Conservation (phyloP, 2,888 invertebrate species). For the Eumerus sabulonum region DNA sequence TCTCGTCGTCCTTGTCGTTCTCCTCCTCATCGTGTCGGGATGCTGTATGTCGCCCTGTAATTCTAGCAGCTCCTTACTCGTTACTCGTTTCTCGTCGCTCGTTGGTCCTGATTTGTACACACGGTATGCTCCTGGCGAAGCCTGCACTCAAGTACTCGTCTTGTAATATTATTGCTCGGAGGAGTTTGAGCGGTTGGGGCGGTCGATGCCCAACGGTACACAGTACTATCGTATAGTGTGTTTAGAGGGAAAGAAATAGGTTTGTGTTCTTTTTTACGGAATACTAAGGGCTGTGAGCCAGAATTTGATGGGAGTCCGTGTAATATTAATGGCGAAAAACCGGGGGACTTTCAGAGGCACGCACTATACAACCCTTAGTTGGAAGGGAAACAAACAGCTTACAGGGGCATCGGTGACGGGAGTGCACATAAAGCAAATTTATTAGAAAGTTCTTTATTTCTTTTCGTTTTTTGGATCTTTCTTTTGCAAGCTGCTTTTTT, state of each 20-base stretch:
- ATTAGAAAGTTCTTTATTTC: constrained; percentile 76
- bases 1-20: no score
- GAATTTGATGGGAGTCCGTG: constrained; percentile 73
- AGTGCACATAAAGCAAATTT: constrained; percentile 78
- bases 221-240: constrained; percentile 50
- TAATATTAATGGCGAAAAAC: constrained; percentile 76
- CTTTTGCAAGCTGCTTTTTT: constrained; percentile 63
- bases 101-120: constrained; percentile 8
- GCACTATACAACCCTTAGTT: constrained; percentile 55
- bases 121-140: constrained; percentile 42
- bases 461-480: constrained; percentile 53
- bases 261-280: constrained; percentile 49
- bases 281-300: constrained; percentile 40
- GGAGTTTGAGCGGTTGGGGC: constrained; percentile 16
- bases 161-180: constrained; percentile 25
- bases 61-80: constrained; percentile 26
- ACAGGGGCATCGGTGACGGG: constrained; percentile 68
- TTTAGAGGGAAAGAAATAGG: constrained; percentile 69
- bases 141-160: constrained; percentile 60
- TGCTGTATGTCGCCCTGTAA: constrained; percentile 43
- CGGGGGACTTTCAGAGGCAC: constrained; percentile 70
- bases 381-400: constrained; percentile 49
- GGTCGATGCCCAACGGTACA: no score
- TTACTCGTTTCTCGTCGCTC: constrained; percentile 26
- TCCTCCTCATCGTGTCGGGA: constrained; percentile 32